Conservation (phyloP, 2,888 invertebrate species). For the Zygogramma bicolorata region DNA sequence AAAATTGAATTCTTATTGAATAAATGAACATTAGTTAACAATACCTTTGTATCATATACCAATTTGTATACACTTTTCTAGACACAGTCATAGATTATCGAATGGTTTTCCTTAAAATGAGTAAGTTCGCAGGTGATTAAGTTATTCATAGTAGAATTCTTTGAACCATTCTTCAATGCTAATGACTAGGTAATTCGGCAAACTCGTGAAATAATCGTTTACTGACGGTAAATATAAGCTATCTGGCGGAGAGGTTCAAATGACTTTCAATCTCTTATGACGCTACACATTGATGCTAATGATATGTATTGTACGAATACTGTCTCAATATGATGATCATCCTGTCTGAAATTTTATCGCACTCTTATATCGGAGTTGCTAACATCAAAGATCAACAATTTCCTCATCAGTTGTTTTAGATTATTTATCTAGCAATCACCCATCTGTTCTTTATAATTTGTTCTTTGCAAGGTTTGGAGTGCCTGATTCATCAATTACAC, state of each 20-base stretch:
- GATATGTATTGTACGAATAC: neutral
- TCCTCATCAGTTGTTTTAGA: neutral
- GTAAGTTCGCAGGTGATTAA: neutral
- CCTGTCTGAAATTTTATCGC: neutral
- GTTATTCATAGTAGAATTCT: neutral
- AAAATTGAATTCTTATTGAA: too few relatives aligned
- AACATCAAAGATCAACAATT: neutral
- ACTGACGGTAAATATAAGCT: neutral
- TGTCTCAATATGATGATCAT: neutral
- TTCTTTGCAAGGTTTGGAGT: too few relatives aligned
- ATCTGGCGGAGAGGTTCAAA: neutral
- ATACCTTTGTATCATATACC: too few relatives aligned
- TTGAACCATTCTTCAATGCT: neutral
- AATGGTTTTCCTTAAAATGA: neutral
- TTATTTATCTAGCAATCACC: too few relatives aligned
- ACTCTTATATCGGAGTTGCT: neutral
- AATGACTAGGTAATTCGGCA: neutral
- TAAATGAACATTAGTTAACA: too few relatives aligned
- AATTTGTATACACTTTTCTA: neutral
- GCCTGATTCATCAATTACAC: too few relatives aligned
- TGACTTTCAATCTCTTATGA: neutral
- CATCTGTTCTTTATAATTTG: too few relatives aligned
- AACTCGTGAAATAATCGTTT: neutral
- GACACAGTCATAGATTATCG: neutral
- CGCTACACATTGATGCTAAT: neutral